Evolutionary conservation across 2,888 invertebrate species (phyloP).

Genomic region (Fragum fragum): DNA sequence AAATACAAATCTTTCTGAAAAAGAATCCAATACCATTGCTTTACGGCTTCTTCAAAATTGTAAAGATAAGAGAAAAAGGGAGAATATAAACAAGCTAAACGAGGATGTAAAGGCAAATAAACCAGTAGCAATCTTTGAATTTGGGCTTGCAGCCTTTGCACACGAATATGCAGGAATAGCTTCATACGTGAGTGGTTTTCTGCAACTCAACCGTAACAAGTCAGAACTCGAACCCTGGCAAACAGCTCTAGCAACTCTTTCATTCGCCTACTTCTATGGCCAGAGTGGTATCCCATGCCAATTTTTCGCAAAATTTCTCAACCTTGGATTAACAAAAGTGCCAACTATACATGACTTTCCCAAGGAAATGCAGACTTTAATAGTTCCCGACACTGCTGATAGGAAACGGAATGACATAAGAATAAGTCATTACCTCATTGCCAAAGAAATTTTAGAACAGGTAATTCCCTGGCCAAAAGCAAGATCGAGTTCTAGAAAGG

Average conservation of each 20-base stretch:
- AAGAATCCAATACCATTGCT: slow-evolving; percentile 52
- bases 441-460: slow-evolving; percentile 69
- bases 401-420: slow-evolving; percentile 53
- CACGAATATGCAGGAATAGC: slow-evolving; percentile 66
- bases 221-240: slow-evolving; percentile 53
- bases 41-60: slow-evolving; percentile 1
- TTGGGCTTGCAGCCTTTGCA: slow-evolving; percentile 63
- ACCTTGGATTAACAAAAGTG: background rate
- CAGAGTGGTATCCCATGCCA: slow-evolving; percentile 66
- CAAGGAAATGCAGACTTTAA: slow-evolving; percentile 6
- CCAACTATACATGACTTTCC: slow-evolving; percentile 21
- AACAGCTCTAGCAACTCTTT: slow-evolving; percentile 55
- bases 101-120: background rate
- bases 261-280: slow-evolving; percentile 69
- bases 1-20: slow-evolving; percentile 44
- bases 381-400: slow-evolving; percentile 45
- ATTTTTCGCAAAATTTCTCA: slow-evolving; percentile 48
- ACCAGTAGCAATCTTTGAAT: slow-evolving; percentile 56
- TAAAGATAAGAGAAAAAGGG: background rate
- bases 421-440: slow-evolving; percentile 67
- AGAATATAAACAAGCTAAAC: background rate
- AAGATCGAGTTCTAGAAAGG: background rate
- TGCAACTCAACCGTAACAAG: slow-evolving; percentile 42
- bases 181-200: slow-evolving; percentile 67
- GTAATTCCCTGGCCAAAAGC: slow-evolving; percentile 39